Evolutionary conservation across 2,797 vertebrate species (phyloP).

Genomic region (Hafferia zeledoni): DNA sequence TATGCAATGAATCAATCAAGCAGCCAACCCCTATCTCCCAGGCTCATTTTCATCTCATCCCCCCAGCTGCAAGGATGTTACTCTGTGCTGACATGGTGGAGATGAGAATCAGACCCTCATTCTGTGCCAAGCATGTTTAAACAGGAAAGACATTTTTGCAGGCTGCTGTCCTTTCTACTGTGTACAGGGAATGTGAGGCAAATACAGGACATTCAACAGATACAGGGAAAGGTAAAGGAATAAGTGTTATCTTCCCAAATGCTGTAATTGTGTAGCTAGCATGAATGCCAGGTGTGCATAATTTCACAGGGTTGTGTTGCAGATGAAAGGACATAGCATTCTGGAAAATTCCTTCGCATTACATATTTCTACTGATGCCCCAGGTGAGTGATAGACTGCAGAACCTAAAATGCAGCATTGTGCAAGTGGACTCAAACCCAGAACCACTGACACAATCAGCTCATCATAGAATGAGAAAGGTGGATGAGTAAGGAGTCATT

Average conservation of each 20-base stretch:
- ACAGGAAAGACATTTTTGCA: background rate
- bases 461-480: rapidly evolving
- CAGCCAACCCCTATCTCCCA: background rate
- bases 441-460: background rate
- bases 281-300: rapidly evolving
- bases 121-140: background rate
- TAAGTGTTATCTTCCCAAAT: rapidly evolving
- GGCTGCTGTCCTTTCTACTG: background rate
- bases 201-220: rapidly evolving
- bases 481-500: background rate
- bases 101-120: background rate
- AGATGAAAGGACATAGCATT: background rate
- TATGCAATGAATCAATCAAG: constrained; percentile 19
- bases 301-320: background rate
- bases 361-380: background rate
- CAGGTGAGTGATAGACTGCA: rapidly evolving
- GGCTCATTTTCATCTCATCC: background rate
- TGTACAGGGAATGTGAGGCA: background rate
- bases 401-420: background rate
- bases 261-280: background rate
- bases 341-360: background rate
- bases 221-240: background rate
- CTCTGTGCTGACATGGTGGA: background rate
- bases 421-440: background rate
- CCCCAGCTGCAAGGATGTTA: background rate